phyloP scores from a whole-genome alignment of 1,140 invertebrate genomes.

The Drosophila malerkotliana region DNA sequence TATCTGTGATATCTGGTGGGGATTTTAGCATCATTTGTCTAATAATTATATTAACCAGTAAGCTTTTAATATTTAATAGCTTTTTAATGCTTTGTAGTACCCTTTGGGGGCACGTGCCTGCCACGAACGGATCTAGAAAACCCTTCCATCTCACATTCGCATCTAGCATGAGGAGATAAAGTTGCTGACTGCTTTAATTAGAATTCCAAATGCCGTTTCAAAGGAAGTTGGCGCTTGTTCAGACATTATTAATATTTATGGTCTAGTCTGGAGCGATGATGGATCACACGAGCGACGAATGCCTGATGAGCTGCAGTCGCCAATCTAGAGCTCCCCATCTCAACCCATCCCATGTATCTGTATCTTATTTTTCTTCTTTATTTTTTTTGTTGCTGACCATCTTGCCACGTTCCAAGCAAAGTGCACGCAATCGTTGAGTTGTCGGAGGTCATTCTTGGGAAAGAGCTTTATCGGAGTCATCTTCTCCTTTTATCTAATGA shows the following conservation, averaged over 20 bases:
- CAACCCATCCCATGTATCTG: neutral
- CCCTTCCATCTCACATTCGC: slow-evolving; percentile 54
- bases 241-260: slow-evolving; percentile 73
- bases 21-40: neutral
- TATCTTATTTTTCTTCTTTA: neutral
- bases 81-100: neutral
- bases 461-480: slow-evolving; percentile 43
- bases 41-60: neutral
- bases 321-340: slow-evolving; percentile 30
- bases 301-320: slow-evolving; percentile 60
- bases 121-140: slow-evolving; percentile 17
- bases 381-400: neutral
- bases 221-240: slow-evolving; percentile 78
- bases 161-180: slow-evolving; percentile 56
- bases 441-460: slow-evolving; percentile 42
- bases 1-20: neutral
- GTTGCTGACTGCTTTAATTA: slow-evolving; percentile 77
- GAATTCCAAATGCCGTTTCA: slow-evolving; percentile 78
- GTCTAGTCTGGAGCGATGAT: slow-evolving; percentile 62
- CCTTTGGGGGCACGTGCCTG: slow-evolving; percentile 62
- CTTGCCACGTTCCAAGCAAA: slow-evolving; percentile 63
- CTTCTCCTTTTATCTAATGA: slow-evolving; percentile 50
- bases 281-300: slow-evolving; percentile 54
- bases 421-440: slow-evolving; percentile 43
- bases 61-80: neutral